Conservation (phyloP, 2,888 invertebrate species). For the Parnassius orleans region DNA sequence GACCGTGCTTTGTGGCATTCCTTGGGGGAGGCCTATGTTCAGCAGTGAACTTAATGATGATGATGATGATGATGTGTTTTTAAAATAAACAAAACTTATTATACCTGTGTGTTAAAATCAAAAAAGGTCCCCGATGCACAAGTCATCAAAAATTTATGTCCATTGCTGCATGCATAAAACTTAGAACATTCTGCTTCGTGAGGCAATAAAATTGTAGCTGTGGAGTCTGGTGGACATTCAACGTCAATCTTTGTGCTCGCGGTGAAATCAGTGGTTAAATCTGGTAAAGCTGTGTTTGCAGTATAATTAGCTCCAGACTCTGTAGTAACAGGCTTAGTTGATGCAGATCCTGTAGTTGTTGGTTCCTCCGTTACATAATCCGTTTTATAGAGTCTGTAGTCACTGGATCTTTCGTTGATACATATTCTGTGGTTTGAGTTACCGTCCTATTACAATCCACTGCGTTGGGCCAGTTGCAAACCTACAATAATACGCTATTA, state of each 20-base stretch:
- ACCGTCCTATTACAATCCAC: constrained; percentile 30
- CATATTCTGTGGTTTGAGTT: constrained; percentile 12
- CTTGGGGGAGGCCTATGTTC: no score
- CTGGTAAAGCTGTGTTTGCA: not conserved
- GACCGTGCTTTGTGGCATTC: no score
- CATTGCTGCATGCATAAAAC: constrained; percentile 51
- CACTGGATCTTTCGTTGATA: not conserved
- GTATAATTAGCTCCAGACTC: not conserved
- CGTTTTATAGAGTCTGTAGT: not conserved
- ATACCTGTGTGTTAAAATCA: constrained; percentile 44
- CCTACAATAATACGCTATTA: constrained; percentile 32
- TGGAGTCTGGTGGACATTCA: constrained; percentile 38
- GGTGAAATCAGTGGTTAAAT: not conserved
- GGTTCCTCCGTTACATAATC: not conserved
- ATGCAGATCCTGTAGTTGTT: not conserved
- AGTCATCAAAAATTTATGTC: constrained; percentile 37
- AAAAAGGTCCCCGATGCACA: constrained; percentile 45
- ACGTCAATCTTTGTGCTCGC: not conserved
- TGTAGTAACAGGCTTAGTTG: not conserved
- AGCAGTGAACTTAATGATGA: no score
- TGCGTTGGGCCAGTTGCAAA: constrained; percentile 38
- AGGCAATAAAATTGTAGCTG: constrained; percentile 41
- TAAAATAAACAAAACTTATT: not conserved
- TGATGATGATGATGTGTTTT: no score
- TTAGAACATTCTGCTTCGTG: constrained; percentile 51